These are phyloP conservation scores for Pimephales promelas DNA, from an alignment of 2,113 vertebrate species.

Conservation along the genomic window DNA sequence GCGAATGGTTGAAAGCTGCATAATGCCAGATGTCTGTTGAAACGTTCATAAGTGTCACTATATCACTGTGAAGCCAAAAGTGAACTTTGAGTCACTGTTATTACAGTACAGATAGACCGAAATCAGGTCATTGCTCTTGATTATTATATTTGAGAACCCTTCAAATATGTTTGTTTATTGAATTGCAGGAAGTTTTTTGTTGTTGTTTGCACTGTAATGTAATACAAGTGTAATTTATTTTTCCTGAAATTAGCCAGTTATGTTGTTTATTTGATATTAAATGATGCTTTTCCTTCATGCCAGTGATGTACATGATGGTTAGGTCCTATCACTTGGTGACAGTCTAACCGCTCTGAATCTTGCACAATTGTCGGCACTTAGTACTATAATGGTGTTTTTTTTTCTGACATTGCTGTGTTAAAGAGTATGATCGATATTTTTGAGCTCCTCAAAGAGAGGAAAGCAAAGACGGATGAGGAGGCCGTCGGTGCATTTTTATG, in stretches of 20 bases:
- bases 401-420: constrained; percentile 1
- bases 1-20: not conserved
- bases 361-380: constrained; percentile 17
- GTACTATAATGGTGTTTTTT: constrained; percentile 30
- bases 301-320: constrained; percentile 30
- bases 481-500: constrained; percentile 8
- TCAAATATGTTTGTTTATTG: not conserved
- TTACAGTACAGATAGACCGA: constrained; percentile 18
- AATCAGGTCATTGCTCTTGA: constrained; percentile 38
- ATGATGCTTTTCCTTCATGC: constrained; percentile 6
- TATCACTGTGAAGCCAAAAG: constrained; percentile 71
- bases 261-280: not conserved
- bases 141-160: not conserved
- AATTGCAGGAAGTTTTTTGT: not conserved
- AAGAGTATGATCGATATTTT: constrained; percentile 8
- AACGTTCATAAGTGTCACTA: constrained; percentile 34
- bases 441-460: not conserved
- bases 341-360: constrained; percentile 41
- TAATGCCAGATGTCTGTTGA: not conserved
- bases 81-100: constrained; percentile 47
- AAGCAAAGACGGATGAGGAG: not conserved
- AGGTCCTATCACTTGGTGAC: constrained; percentile 12
- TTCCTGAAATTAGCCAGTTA: not conserved
- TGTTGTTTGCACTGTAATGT: constrained; percentile 10
- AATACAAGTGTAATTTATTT: constrained; percentile 1